Base-by-base conservation (phyloP, 2,113 vertebrate species). In the Hippocampus abdominalis region DNA sequence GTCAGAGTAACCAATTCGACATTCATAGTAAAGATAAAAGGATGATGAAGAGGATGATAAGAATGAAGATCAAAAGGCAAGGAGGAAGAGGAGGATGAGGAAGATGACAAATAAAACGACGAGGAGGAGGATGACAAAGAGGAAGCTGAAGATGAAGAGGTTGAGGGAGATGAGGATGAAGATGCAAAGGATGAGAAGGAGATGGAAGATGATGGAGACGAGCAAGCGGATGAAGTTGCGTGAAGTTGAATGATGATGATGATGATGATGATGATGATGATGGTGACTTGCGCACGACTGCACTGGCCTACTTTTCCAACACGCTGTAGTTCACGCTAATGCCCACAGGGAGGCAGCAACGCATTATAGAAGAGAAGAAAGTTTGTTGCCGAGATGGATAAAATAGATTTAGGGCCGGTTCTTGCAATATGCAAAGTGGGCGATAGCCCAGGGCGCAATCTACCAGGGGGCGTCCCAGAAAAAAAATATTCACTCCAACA, bases 321-420 rank as follows among this genome's bases (percentile, higher is more conserved):
- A 16, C 1, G 2, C 2, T 80, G 86, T n/a, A 77, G 73, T 79
- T 79, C 29, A 39, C 8, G 1, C 2, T 1, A 10, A 56, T 8
- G 64, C 25, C 86, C 90, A 88, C 80, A 69, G 57, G 78, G 87
- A 49, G 88, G 89, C 84, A 86, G 82, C 71, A 80, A 40, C 56
- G 83, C 49, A 49, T 71, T 69, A 66, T 69, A 51, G 46, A 29
- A 23, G 7, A 16, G 1, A 42, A 20, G 62, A 44, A 44, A 44
- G 42, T 13, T 44, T 44, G 0, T 44, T 2, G 42, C 42, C 3
- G 42, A 44, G 42, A 13, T 44, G 3, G 42, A 44, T 13, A 12
- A 36, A 5, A 36, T 0, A 36, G 5, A 36, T 36, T 36, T 36
- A 6, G 5, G 5, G 32, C 32, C 32, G 32, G 2, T 6, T 36